Evolutionary conservation across 2,888 invertebrate species (phyloP), one percentile per base, ranked within the genome.

Genomic region (Callyntrura guangdongensis): DNA sequence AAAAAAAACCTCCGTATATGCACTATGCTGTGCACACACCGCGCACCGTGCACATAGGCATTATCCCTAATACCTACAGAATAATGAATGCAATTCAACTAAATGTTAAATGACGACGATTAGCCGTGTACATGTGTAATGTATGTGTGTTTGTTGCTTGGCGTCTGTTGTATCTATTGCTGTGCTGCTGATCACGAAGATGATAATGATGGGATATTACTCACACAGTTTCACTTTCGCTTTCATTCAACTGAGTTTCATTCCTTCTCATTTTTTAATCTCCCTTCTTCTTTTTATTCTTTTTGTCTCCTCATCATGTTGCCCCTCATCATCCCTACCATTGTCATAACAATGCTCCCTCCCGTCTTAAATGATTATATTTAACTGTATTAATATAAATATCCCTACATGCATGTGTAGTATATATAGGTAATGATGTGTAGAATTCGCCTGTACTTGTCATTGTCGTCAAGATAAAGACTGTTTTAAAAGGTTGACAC

Each of bases 201-300:
- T 53, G 25, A 79, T 79, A 79, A 79, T 79, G 56, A 79, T 79
- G 79, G 56, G 79, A 79, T 27, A 79, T 79, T 79, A 90, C 89
- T 74, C 84, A 61, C 84, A 61, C 89, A 85, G 85, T 85, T 90
- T 90, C 85, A 90, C 89, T 90, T 90, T 90, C 89, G 89, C 89
- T 90, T 90, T 90, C 79, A 53, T 79, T 79, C 56, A 22, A 36
- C 6, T 25, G 53, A 27, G 79, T 79, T 79, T 79, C 79, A 79
- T 56, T 74, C 25, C 56, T 36, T 8, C 59, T 79, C 56, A n/a
- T 20, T 14, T 53, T 25, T 77, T 79, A 36, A 79, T 53, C 56
- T 36, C 27, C 53, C 27, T 59, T 49, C 74, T 59, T 49, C 74
- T 47, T 72, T 47, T 22, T 11, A 17, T 47, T 72, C 72, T 74